These are phyloP conservation scores for Bovichtus variegatus DNA, from an alignment of 2,797 vertebrate genomes.

Conservation along the genomic window DNA sequence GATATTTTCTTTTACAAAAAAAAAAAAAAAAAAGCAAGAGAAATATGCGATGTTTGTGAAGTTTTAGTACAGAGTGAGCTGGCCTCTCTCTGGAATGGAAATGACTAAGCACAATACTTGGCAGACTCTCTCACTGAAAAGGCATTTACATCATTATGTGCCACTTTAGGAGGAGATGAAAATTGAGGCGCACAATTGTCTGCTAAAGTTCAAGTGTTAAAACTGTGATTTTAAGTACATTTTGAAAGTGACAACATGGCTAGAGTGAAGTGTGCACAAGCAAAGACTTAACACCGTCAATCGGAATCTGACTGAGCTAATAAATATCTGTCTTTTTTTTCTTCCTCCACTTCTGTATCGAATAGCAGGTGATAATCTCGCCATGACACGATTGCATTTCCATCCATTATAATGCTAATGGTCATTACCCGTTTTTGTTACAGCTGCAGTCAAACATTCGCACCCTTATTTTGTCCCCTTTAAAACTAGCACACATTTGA, in stretches of 20 bases:
- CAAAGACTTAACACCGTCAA: background rate
- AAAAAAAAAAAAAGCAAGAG: background rate
- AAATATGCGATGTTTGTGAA: background rate
- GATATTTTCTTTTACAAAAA: background rate
- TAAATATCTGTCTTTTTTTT: constrained; percentile 20
- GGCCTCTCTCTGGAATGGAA: constrained; percentile 27
- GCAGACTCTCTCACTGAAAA: background rate
- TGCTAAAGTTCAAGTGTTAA: constrained; percentile 8
- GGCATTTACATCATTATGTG: constrained; percentile 15
- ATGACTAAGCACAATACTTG: constrained; percentile 6
- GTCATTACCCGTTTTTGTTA: constrained; percentile 34
- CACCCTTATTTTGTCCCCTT: constrained; percentile 11
- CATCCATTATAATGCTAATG: constrained; percentile 5
- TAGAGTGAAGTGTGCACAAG: background rate
- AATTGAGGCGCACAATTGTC: constrained; percentile 4
- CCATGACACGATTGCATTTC: constrained; percentile 24
- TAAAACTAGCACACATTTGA: constrained; percentile 25
- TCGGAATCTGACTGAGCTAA: constrained; percentile 5
- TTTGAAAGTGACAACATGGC: constrained; percentile 27
- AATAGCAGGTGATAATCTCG: constrained; percentile 21
- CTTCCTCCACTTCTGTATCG: constrained; percentile 5
- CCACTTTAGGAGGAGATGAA: constrained; percentile 22
- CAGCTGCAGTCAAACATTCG: constrained; percentile 6
- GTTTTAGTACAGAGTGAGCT: background rate
- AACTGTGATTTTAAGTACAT: constrained; percentile 9